phyloP scores from a whole-genome alignment of 2,888 invertebrate genomes.

The Corbicula japonica region DNA sequence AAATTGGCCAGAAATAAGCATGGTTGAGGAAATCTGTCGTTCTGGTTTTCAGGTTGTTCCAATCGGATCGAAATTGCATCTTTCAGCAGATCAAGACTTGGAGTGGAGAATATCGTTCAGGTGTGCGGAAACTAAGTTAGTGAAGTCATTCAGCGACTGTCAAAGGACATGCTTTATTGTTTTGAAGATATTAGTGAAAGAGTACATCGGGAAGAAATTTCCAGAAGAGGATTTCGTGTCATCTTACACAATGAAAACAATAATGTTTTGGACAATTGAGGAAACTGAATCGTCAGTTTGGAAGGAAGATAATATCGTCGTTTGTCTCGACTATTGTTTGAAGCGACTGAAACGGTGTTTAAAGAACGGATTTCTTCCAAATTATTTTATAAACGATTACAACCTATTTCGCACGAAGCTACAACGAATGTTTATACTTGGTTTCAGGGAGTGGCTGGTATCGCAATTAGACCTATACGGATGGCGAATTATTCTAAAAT shows the following conservation, averaged over 20 bases:
- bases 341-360: slow-evolving; percentile 24
- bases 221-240: slow-evolving; percentile 39
- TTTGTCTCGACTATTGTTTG: slow-evolving; percentile 43
- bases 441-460: slow-evolving; percentile 25
- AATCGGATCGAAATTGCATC: slow-evolving; percentile 17
- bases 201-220: slow-evolving; percentile 18
- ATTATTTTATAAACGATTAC: slow-evolving; percentile 43
- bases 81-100: slow-evolving; percentile 8
- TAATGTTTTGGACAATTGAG: slow-evolving; percentile 49
- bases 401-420: slow-evolving; percentile 46
- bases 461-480: neutral
- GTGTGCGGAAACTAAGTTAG: slow-evolving; percentile 12
- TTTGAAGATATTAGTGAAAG: slow-evolving; percentile 26
- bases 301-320: slow-evolving; percentile 25
- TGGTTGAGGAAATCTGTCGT: slow-evolving; percentile 8
- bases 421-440: slow-evolving; percentile 23
- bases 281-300: slow-evolving; percentile 27
- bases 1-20: slow-evolving; percentile 11
- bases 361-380: slow-evolving; percentile 26
- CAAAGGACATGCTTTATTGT: slow-evolving; percentile 14
- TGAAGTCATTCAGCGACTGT: slow-evolving; percentile 11
- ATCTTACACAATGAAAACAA: slow-evolving; percentile 53
- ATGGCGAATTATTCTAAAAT: slow-evolving; percentile 19
- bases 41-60: slow-evolving; percentile 25
- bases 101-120: slow-evolving; percentile 34